Evolutionary conservation across 2,113 vertebrate species (phyloP), one percentile per base, ranked within the genome.

Genomic region (Lophotis ruficrista): DNA sequence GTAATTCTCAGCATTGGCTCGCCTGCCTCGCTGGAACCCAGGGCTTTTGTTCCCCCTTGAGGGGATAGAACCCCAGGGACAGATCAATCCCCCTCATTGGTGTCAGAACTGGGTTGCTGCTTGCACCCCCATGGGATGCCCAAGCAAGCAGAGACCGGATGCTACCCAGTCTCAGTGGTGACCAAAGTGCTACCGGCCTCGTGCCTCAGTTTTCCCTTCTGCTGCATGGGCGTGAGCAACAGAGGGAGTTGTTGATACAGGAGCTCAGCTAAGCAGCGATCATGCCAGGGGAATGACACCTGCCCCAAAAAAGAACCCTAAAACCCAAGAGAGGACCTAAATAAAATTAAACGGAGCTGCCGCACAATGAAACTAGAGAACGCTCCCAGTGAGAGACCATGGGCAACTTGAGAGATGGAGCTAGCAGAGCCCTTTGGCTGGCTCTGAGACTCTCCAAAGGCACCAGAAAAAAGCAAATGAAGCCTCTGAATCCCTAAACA

Each of bases 371-470:
- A 90, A 54, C 5, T 4, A 57, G 18, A 12, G 11, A n/a, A 90
- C 35, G 23, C 3, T 12, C 13, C 23, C 23, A 18, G 6, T 0
- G 0, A 71, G 53, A 30, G 21, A 28, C 50, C 2, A 0, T 2
- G 1, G n/a, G n/a, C 30, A 72, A 12, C 43, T 45, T 7, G 21
- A 78, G 51, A 33, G 31, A 31, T 1, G 0, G 12, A 72, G 27
- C 12, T 12, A 58, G 5, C 0, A 0, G 4, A 58, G 22, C 27
- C 51, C 41, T 68, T 7, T 16, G 10, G 8, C 27, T 9, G 17
- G 3, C 8, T 56, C 64, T 2, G 2, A 50, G 35, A 9, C 7
- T 57, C 33, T 47, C 47, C 3, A 0, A 65, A 83, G 37, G 16
- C 38, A 38, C 27, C 1, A 1, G 24, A 77, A 14, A 16, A 61